phyloP scores from a whole-genome alignment of 2,113 vertebrate species.

The Trinectes maculatus region DNA sequence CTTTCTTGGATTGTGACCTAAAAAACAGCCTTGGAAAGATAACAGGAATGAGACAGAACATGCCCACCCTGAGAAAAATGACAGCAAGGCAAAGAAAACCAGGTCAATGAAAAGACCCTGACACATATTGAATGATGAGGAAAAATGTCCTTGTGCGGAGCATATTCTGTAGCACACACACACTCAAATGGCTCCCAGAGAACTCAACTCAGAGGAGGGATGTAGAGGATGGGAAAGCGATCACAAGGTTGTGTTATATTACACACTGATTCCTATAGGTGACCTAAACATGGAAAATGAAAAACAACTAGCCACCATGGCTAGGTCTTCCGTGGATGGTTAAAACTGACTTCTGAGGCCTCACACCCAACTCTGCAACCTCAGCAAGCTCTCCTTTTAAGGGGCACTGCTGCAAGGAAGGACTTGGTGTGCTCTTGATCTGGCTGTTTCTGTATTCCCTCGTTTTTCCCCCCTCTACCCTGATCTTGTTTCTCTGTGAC shows the following conservation, averaged over 20 bases:
- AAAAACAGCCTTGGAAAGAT: constrained; percentile 36
- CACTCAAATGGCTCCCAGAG: background rate
- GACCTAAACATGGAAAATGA: background rate
- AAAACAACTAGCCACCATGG: constrained; percentile 11
- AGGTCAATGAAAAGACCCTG: constrained; percentile 68
- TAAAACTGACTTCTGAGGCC: constrained; percentile 29
- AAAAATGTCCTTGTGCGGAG: no score
- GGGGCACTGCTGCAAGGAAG: constrained; percentile 31
- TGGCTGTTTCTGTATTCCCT: constrained; percentile 35
- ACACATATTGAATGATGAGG: no score
- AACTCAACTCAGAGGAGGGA: constrained; percentile 3
- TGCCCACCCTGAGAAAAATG: constrained; percentile 23
- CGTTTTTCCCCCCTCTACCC: constrained; percentile 25
- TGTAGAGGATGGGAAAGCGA: background rate
- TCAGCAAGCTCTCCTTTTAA: constrained; percentile 47
- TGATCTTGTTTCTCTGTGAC: constrained; percentile 65
- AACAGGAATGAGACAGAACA: constrained; percentile 28
- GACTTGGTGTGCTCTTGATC: constrained; percentile 38
- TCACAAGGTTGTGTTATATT: background rate
- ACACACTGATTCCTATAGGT: background rate
- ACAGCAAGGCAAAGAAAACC: constrained; percentile 52
- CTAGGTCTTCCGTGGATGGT: constrained; percentile 35
- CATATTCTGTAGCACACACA: no score
- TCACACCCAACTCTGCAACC: constrained; percentile 38
- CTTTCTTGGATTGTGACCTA: constrained; percentile 33